These are phyloP conservation scores for Heterocephalus glaber DNA, from an alignment of 2,113 vertebrate genomes.

Conservation along the genomic window DNA sequence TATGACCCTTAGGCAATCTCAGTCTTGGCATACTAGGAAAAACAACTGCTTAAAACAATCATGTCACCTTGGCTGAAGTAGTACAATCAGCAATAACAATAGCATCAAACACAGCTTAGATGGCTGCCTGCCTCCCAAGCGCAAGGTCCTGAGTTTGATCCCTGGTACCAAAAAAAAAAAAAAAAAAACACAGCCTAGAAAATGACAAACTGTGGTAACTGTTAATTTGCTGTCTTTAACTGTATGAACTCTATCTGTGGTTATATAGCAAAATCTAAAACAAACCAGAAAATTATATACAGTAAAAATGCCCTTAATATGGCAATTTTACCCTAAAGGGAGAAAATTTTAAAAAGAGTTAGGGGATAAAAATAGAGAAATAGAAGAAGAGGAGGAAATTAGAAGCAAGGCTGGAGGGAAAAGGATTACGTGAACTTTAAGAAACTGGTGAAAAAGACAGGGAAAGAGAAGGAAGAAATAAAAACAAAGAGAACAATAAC, in stretches of 20 bases:
- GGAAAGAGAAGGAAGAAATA: not conserved
- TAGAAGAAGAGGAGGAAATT: too few species aligned
- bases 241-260: not conserved
- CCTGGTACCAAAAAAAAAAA: too few species aligned
- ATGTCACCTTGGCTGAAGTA: not conserved
- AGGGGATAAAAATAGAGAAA: too few species aligned
- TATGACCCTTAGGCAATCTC: not conserved
- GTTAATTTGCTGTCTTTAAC: not conserved
- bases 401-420: not conserved
- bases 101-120: not conserved
- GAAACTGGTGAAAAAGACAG: too few species aligned
- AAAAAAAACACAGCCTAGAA: not conserved
- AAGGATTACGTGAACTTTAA: too few species aligned
- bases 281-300: not conserved
- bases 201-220: not conserved
- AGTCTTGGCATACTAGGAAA: not conserved
- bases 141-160: too few species aligned
- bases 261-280: not conserved
- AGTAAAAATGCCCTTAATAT: not conserved
- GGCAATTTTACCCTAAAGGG: not conserved
- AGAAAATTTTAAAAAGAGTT: not conserved
- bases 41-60: not conserved
- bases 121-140: too few species aligned
- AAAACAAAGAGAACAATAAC: not conserved
- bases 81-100: not conserved